These are phyloP conservation scores for Calcarius lapponicus DNA, from an alignment of 2,797 vertebrate species.

Conservation along the genomic window DNA sequence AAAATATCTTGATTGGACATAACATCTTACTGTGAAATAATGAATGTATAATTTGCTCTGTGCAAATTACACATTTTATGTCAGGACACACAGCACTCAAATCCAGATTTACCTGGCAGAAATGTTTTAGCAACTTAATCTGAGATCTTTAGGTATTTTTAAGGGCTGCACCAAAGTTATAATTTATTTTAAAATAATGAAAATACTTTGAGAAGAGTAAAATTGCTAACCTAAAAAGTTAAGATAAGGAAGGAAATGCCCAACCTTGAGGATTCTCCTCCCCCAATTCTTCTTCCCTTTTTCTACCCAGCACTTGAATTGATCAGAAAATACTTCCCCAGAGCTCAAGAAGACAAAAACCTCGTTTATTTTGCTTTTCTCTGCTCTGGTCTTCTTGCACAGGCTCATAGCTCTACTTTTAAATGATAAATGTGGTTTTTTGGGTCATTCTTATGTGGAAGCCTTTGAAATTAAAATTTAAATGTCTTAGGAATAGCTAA, in stretches of 20 bases:
- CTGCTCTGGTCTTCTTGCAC: not conserved
- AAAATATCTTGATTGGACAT: not conserved
- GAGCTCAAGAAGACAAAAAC: not conserved
- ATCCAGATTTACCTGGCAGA: not conserved
- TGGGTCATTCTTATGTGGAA: not conserved
- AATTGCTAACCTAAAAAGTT: not conserved
- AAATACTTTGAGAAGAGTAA: not conserved
- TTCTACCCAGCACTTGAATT: not conserved
- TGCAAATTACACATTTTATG: not conserved
- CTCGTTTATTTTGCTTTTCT: not conserved
- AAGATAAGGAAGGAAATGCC: not conserved
- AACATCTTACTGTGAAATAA: not conserved
- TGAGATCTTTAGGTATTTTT: not conserved
- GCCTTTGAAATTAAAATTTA: not conserved
- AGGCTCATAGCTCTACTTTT: not conserved
- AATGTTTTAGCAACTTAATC: not conserved
- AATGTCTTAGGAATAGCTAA: not conserved
- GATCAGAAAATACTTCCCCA: not conserved
- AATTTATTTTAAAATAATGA: not conserved
- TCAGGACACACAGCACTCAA: not conserved
- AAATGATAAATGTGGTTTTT: not conserved
- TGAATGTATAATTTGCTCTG: fast-evolving
- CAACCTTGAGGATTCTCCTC: not conserved
- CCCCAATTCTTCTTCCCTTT: not conserved
- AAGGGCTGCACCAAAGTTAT: not conserved